phyloP scores from a whole-genome alignment of 2,888 invertebrate genomes.

The Tromatobia lineatoria region DNA sequence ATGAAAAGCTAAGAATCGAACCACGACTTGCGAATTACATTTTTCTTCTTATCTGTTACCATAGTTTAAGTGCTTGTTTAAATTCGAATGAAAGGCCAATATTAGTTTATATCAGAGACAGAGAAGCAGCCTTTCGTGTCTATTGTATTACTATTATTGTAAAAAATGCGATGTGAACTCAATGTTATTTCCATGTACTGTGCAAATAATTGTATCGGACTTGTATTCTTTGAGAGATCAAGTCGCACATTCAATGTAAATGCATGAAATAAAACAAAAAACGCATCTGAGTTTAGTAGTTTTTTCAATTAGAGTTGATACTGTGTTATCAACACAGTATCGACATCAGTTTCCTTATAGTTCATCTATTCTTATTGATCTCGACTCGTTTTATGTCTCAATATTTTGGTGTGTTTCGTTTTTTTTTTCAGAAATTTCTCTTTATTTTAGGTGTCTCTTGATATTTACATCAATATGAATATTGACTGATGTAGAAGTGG shows the following conservation, averaged over 20 bases:
- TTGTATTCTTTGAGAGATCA: neutral
- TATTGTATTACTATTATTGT: neutral
- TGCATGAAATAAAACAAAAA: slow-evolving; percentile 16
- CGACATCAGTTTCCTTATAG: too few species aligned
- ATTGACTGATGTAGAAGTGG: too few species aligned
- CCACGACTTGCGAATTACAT: neutral
- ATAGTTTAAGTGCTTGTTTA: neutral
- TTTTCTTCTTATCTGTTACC: neutral
- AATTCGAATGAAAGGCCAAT: slow-evolving; percentile 7
- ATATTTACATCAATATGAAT: too few species aligned
- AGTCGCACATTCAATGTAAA: neutral
- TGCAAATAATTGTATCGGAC: neutral
- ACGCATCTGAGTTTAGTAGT: neutral
- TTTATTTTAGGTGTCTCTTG: too few species aligned
- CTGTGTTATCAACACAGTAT: too few species aligned
- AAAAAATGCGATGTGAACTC: neutral
- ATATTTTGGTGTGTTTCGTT: too few species aligned
- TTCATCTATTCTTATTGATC: too few species aligned
- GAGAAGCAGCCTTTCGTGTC: slow-evolving; percentile 11
- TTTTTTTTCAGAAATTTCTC: too few species aligned
- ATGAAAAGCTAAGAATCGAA: neutral
- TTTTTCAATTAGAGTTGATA: neutral
- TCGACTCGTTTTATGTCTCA: too few species aligned
- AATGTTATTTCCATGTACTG: neutral
- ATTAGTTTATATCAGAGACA: slow-evolving; percentile 14